Evolutionary conservation across 2,113 vertebrate species (phyloP).

Genomic region (Mola mola): DNA sequence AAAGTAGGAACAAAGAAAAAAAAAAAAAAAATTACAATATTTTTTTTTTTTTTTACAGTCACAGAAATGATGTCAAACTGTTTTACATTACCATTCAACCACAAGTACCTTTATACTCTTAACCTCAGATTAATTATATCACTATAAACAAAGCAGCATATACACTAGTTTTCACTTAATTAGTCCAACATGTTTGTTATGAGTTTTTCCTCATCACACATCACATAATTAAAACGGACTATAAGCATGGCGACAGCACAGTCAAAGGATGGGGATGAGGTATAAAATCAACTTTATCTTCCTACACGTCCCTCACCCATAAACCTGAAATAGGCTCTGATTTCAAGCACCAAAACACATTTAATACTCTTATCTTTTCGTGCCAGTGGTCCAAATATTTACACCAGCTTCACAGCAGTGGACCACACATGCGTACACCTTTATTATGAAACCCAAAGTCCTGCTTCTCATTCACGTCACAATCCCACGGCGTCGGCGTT

Average conservation of each 20-base stretch:
- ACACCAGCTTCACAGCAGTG: slow-evolving; percentile 47
- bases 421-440: slow-evolving; percentile 44
- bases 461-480: slow-evolving; percentile 43
- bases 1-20: slow-evolving; percentile 8
- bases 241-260: slow-evolving; percentile 39
- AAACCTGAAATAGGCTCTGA: slow-evolving; percentile 23
- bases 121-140: slow-evolving; percentile 38
- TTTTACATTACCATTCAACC: slow-evolving; percentile 40
- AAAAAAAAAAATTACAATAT: background rate
- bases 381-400: slow-evolving; percentile 43
- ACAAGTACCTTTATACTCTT: slow-evolving; percentile 44
- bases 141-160: slow-evolving; percentile 79
- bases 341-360: slow-evolving; percentile 55
- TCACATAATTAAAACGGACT: slow-evolving; percentile 42
- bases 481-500: slow-evolving; percentile 34
- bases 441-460: slow-evolving; percentile 23
- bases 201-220: slow-evolving; percentile 42
- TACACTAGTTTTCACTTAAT: slow-evolving; percentile 55
- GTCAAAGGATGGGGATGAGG: slow-evolving; percentile 69
- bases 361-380: slow-evolving; percentile 16
- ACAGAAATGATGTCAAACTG: slow-evolving; percentile 38
- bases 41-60: slow-evolving; percentile 22
- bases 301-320: slow-evolving; percentile 25
- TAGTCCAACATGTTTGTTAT: slow-evolving; percentile 37
- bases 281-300: slow-evolving; percentile 59